A percentile compares a stretch with the other conserved stretches of the same genome.
Conservation (phyloP, 2,888 invertebrate species). For the Acronicta alni region DNA sequence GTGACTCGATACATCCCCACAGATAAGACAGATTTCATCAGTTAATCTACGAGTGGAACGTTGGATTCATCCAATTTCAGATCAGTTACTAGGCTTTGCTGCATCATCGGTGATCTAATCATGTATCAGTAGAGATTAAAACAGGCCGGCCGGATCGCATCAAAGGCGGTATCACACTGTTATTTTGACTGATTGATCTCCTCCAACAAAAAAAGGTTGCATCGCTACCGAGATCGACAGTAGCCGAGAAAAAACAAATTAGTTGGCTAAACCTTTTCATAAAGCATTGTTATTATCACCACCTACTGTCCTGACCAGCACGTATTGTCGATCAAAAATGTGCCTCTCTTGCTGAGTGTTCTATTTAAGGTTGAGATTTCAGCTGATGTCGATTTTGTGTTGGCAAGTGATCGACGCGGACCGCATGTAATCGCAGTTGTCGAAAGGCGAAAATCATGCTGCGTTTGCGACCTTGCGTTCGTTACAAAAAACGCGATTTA, state of each 20-base stretch:
- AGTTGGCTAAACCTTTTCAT: conserved; percentile 89
- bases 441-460: conserved; percentile 87
- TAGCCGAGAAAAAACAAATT: conserved; percentile 89
- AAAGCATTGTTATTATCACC: conserved; percentile 88
- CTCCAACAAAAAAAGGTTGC: conserved; percentile 85
- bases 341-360: conserved; percentile 58
- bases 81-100: conserved; percentile 85
- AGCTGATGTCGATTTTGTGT: conserved; percentile 43
- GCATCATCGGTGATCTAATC: conserved; percentile 88
- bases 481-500: conserved; percentile 84
- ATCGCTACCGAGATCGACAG: conserved; percentile 88
- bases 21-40: conserved; percentile 65
- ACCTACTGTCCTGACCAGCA: conserved; percentile 79
- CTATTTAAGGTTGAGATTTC: conserved; percentile 72
- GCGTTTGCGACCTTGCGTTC: conserved; percentile 84
- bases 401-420: conserved; percentile 58
- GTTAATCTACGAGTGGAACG: conserved; percentile 76
- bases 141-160: conserved; percentile 86
- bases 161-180: conserved; percentile 90
- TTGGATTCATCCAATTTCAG: conserved; percentile 80
- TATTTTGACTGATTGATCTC: conserved; percentile 90
- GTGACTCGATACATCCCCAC: conserved; percentile 33
- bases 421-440: conserved; percentile 73
- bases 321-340: conserved; percentile 66
- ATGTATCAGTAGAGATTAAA: conserved; percentile 88